Percentiles rank a stretch among this genome's conserved stretches.
Evolutionary conservation across 1,140 invertebrate species (phyloP).

Genomic region (Monochamus saltuarius): DNA sequence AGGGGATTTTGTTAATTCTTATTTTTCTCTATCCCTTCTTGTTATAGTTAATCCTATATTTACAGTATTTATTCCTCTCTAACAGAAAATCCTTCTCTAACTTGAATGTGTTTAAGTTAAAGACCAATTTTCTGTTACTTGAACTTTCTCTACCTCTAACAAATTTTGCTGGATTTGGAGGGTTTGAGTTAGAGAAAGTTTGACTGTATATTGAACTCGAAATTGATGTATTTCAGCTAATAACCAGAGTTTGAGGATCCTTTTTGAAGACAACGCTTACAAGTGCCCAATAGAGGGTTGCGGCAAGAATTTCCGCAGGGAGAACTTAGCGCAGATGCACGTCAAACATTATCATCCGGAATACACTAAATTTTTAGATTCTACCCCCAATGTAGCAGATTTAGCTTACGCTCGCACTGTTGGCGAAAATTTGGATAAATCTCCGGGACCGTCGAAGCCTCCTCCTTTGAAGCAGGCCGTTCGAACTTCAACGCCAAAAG

Average conservation of each 20-base stretch:
- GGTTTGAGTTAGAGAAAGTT: too few species aligned
- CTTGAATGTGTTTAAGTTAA: too few species aligned
- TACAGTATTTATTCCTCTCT: too few species aligned
- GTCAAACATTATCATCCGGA: conserved; percentile 90
- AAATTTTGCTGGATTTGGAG: too few species aligned
- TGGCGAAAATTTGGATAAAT: conserved; percentile 55
- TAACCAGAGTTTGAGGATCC: conserved; percentile 37
- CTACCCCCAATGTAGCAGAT: conserved; percentile 81
- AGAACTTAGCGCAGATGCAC: conserved; percentile 85
- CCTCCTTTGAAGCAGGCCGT: neutral
- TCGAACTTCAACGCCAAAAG: conserved; percentile 15
- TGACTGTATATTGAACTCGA: too few species aligned
- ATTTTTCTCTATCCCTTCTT: too few species aligned
- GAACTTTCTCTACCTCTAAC: too few species aligned
- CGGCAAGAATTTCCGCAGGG: conserved; percentile 85
- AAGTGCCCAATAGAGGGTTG: conserved; percentile 82
- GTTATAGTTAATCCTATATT: too few species aligned
- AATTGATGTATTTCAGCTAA: conserved; percentile 4
- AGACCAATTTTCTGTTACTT: too few species aligned
- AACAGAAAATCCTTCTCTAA: too few species aligned
- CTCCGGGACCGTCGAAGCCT: conserved; percentile 28
- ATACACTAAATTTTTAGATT: conserved; percentile 70
- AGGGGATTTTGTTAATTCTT: too few species aligned
- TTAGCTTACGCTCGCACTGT: conserved; percentile 76
- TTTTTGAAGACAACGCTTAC: conserved; percentile 63